Percentiles rank a stretch among this genome's conserved stretches.
phyloP scores from a whole-genome alignment of 2,113 vertebrate genomes.

The Falco punctatus region DNA sequence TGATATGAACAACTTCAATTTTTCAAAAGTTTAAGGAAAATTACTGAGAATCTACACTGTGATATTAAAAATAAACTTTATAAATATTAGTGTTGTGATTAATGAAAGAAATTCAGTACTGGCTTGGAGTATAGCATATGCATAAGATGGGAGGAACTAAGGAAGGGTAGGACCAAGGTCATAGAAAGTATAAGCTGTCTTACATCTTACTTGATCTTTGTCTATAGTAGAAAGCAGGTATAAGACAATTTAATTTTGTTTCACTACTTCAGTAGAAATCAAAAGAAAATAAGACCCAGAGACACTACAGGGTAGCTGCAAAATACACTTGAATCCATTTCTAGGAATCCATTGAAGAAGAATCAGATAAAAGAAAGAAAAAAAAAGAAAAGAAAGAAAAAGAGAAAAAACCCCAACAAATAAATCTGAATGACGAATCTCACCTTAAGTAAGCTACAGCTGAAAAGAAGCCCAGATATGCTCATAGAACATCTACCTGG shows the following conservation, averaged over 20 bases:
- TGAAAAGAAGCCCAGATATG: neutral
- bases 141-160: neutral
- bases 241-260: neutral
- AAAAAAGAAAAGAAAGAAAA: neutral
- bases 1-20: neutral
- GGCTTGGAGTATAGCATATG: neutral
- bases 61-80: neutral
- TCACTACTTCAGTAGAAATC: neutral
- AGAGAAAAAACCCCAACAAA: neutral
- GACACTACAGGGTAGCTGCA: neutral
- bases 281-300: neutral
- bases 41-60: neutral
- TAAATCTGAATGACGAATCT: neutral
- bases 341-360: neutral
- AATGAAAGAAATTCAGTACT: neutral
- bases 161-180: neutral
- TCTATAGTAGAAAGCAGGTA: neutral
- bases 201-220: neutral
- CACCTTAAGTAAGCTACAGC: neutral
- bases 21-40: neutral
- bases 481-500: neutral
- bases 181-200: neutral
- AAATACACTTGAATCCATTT: neutral
- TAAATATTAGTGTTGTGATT: neutral
- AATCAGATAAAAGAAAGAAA: neutral